These are phyloP conservation scores for Cerastis rubricosa DNA, from an alignment of 2,888 invertebrate genomes.

Conservation along the genomic window DNA sequence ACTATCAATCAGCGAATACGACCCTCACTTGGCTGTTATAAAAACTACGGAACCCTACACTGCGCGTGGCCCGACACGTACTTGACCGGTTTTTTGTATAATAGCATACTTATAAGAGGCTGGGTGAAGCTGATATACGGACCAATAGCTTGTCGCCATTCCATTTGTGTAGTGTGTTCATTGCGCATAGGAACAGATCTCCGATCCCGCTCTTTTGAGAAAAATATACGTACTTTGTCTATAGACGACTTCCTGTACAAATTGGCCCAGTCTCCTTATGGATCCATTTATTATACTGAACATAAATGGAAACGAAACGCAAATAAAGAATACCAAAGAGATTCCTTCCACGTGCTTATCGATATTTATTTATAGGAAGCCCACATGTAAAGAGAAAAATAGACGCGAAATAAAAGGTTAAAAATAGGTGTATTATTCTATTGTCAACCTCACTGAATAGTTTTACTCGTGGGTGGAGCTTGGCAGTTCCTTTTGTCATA, in stretches of 20 bases:
- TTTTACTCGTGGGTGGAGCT: constrained; percentile 29
- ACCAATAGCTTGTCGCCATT: background rate
- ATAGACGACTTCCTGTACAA: background rate
- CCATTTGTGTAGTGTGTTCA: background rate
- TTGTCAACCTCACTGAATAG: constrained; percentile 49
- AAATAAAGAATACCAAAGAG: background rate
- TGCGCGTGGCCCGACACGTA: no score
- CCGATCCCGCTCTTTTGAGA: background rate
- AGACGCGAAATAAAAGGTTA: constrained; percentile 6
- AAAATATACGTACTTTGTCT: background rate
- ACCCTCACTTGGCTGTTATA: no score
- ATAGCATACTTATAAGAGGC: background rate
- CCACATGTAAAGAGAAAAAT: constrained; percentile 22
- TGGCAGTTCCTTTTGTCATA: constrained; percentile 37
- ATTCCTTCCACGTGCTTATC: constrained; percentile 1
- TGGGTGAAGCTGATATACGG: background rate
- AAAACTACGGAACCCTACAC: no score
- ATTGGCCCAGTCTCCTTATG: background rate
- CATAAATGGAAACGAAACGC: background rate
- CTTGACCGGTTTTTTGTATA: no score
- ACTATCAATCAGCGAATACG: no score
- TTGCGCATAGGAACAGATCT: background rate
- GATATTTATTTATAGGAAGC: constrained; percentile 19
- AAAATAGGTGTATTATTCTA: constrained; percentile 46
- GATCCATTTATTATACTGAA: background rate